Percentiles rank a stretch among this genome's conserved stretches.
phyloP scores from a whole-genome alignment of 2,888 invertebrate species.

The Falcaria lacertinaria region DNA sequence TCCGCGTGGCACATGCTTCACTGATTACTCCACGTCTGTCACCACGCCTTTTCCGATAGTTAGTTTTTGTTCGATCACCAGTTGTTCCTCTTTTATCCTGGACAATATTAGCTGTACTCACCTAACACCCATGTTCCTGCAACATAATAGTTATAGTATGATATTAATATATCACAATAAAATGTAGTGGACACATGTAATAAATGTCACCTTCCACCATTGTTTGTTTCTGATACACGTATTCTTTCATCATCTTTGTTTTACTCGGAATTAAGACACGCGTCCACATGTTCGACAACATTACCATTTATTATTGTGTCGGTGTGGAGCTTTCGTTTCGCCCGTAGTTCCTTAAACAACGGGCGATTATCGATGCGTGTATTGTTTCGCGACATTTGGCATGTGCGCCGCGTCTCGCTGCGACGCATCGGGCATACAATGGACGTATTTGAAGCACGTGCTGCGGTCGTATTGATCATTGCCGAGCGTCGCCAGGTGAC shows the following conservation, averaged over 20 bases:
- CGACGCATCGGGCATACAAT: conserved; percentile 69
- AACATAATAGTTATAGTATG: conserved; percentile 1
- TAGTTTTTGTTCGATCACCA: conserved; percentile 33
- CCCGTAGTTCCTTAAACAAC: conserved; percentile 54
- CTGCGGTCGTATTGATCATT: conserved; percentile 65
- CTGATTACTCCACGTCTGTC: conserved; percentile 36
- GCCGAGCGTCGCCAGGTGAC: conserved; percentile 54
- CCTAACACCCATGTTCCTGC: conserved; percentile 23
- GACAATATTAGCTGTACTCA: conserved; percentile 28
- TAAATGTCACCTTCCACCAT: conserved; percentile 51
- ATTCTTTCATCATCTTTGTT: conserved; percentile 59
- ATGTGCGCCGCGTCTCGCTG: conserved; percentile 62
- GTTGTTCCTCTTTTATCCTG: conserved; percentile 13
- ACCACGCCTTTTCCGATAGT: conserved; percentile 48
- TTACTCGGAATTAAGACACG: conserved; percentile 57
- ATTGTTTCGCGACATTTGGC: conserved; percentile 68
- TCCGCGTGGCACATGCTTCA: conserved; percentile 40
- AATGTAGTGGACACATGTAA: conserved; percentile 28
- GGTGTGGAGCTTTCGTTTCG: conserved; percentile 55
- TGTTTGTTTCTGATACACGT: conserved; percentile 51
- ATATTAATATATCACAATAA: not conserved
- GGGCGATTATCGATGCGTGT: conserved; percentile 63
- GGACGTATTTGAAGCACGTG: conserved; percentile 68
- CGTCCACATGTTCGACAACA: conserved; percentile 53
- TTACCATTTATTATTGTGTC: conserved; percentile 54